A percentile compares a stretch with the other conserved stretches of the same genome.
phyloP scores from a whole-genome alignment of 1,140 invertebrate species.

The Bathynomus jamesi region DNA sequence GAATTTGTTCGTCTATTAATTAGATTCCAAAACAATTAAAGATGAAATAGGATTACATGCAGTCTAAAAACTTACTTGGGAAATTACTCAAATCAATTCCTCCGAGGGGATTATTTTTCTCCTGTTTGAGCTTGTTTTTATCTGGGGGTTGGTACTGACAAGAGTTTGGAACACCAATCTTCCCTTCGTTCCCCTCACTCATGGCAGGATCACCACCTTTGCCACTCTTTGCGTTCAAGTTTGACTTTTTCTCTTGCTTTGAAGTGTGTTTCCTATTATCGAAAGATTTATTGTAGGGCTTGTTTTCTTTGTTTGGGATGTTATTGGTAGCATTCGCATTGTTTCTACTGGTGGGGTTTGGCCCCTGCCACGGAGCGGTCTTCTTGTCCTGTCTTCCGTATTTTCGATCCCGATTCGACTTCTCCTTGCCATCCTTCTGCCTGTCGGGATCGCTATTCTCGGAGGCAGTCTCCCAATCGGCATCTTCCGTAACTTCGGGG shows the following conservation, averaged over 20 bases:
- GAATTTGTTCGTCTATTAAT: no score
- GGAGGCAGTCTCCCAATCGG: constrained; percentile 56
- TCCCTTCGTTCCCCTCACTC: constrained; percentile 37
- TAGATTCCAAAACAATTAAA: no score
- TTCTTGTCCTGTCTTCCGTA: background rate
- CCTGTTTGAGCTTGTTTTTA: constrained; percentile 48
- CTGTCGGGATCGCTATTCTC: constrained; percentile 51
- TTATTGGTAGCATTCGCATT: background rate
- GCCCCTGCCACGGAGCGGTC: background rate
- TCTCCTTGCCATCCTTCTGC: constrained; percentile 36
- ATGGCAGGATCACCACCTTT: no score
- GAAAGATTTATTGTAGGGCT: background rate
- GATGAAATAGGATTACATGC: no score
- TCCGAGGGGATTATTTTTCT: constrained; percentile 46
- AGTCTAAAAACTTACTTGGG: constrained; percentile 49
- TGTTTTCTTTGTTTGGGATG: background rate
- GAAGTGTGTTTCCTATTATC: background rate
- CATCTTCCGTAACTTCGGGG: constrained; percentile 46
- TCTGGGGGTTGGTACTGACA: constrained; percentile 33
- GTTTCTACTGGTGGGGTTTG: background rate
- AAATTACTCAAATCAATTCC: constrained; percentile 51
- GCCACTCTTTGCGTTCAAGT: no score
- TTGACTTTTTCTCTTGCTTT: constrained; percentile 41
- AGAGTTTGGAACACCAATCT: constrained; percentile 5
- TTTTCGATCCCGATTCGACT: constrained; percentile 25